phyloP scores from a whole-genome alignment of 2,797 vertebrate genomes.

The Otus scops region DNA sequence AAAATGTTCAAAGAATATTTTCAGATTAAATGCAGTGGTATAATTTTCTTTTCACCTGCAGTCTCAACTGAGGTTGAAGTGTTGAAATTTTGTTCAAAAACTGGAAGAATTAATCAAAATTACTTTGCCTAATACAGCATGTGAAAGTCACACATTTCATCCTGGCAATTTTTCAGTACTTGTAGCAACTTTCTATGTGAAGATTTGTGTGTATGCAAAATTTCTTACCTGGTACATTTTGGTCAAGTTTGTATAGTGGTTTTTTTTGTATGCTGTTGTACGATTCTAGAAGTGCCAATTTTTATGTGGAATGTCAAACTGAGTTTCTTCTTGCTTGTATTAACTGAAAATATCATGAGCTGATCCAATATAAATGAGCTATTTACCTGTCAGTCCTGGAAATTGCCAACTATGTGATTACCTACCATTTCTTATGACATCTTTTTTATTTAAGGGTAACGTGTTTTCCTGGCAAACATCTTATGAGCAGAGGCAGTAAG shows the following conservation, averaged over 20 bases:
- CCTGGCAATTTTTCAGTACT: neutral
- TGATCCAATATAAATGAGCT: neutral
- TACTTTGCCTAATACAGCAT: neutral
- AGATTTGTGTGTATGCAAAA: neutral
- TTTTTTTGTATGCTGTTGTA: neutral
- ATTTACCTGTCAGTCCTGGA: neutral
- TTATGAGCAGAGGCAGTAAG: neutral
- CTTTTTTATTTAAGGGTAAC: neutral
- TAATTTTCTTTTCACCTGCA: neutral
- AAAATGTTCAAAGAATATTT: neutral
- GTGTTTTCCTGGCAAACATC: neutral
- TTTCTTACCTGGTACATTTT: neutral
- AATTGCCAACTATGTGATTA: neutral
- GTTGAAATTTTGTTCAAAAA: neutral
- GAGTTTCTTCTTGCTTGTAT: neutral
- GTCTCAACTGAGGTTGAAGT: neutral
- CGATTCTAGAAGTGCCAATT: neutral
- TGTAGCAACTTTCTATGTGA: neutral
- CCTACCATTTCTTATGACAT: neutral
- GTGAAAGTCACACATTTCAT: neutral
- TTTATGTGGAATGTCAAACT: neutral
- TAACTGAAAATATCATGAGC: neutral
- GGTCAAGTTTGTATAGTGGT: neutral
- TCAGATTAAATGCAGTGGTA: neutral
- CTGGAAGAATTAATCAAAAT: neutral